Conservation (phyloP, 2,888 invertebrate genomes). For the Tholera decimalis region DNA sequence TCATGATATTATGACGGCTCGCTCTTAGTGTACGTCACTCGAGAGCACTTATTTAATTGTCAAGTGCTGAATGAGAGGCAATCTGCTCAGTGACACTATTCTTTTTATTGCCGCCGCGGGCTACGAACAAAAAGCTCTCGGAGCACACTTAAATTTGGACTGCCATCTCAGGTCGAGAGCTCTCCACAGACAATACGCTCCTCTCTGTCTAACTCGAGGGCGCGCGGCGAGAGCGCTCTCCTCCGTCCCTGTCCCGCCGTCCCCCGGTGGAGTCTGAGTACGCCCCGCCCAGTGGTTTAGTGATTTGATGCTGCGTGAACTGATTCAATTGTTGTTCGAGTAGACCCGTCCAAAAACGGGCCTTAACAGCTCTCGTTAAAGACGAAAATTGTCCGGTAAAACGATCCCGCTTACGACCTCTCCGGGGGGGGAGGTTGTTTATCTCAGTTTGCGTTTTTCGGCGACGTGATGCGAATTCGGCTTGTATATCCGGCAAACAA, state of each 20-base stretch:
- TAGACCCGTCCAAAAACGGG: constrained; percentile 83
- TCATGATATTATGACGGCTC: constrained; percentile 87
- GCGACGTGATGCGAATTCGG: constrained; percentile 91
- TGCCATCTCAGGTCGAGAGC: constrained; percentile 82
- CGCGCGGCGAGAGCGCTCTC: constrained; percentile 71
- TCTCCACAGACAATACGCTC: constrained; percentile 77
- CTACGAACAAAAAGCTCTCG: constrained; percentile 88
- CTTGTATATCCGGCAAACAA: constrained; percentile 89
- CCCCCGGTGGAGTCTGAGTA: constrained; percentile 89
- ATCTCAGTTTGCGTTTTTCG: constrained; percentile 91
- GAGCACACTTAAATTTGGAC: constrained; percentile 86
- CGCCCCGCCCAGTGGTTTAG: constrained; percentile 91
- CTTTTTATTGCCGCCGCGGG: constrained; percentile 86
- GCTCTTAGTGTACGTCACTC: constrained; percentile 83
- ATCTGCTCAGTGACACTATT: constrained; percentile 90
- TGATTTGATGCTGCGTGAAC: constrained; percentile 92
- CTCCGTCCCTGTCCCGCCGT: constrained; percentile 85
- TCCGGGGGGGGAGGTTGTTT: constrained; percentile 88
- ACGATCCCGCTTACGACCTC: constrained; percentile 87
- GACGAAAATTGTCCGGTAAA: constrained; percentile 90
- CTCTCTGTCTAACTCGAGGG: constrained; percentile 81
- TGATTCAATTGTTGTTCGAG: constrained; percentile 90
- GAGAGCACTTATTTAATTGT: constrained; percentile 90
- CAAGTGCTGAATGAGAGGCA: constrained; percentile 89
- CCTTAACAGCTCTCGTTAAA: constrained; percentile 88